Conservation (phyloP, 2,888 invertebrate species). For the Macaria notata region DNA sequence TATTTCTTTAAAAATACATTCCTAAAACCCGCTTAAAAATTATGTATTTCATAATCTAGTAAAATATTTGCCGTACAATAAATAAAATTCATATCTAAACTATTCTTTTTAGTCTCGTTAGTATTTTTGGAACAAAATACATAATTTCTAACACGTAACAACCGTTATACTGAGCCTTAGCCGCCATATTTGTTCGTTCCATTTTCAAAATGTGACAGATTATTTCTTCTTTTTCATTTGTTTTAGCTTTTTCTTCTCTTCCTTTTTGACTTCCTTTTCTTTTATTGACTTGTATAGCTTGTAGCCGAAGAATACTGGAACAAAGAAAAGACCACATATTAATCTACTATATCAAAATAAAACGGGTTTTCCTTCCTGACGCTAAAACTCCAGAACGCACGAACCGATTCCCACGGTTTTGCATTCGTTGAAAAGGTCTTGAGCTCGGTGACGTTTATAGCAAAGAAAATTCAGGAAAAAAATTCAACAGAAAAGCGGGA, state of each 20-base stretch:
- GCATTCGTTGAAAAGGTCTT: no score
- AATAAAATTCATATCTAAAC: not conserved
- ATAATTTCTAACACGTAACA: constrained; percentile 27
- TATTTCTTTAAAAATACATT: no score
- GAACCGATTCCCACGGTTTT: no score
- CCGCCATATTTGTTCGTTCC: constrained; percentile 23
- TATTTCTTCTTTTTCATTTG: constrained; percentile 91
- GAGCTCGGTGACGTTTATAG: no score
- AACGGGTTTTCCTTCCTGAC: no score
- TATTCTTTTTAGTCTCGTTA: not conserved
- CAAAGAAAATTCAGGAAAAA: no score
- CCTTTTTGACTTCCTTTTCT: constrained; percentile 88
- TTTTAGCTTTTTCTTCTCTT: constrained; percentile 91
- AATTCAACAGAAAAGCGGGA: no score
- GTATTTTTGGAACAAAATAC: constrained; percentile 18
- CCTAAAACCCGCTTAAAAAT: not conserved
- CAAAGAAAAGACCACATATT: constrained; percentile 27
- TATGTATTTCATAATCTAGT: not conserved
- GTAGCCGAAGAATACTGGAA: constrained; percentile 93
- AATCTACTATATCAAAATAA: not conserved
- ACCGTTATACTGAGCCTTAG: constrained; percentile 25
- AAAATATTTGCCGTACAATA: no score
- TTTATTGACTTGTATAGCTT: constrained; percentile 91
- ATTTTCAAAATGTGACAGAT: constrained; percentile 24
- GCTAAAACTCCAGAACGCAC: no score